These are phyloP conservation scores for Sarcophilus harrisii DNA, from an alignment of 2,797 vertebrate species.

Conservation along the genomic window DNA sequence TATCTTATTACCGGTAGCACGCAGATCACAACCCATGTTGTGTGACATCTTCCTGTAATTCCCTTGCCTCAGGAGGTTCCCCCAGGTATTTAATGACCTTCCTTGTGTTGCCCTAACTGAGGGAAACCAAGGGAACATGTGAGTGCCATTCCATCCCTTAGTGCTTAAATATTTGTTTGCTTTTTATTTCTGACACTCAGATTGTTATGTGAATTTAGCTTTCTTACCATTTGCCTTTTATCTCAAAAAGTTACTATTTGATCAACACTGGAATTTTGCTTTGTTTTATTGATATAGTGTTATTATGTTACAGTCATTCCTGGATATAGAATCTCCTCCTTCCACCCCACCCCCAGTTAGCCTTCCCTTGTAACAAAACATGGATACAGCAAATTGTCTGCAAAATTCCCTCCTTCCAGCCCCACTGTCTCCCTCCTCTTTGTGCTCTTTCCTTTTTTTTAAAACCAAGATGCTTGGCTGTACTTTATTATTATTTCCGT, in stretches of 20 bases:
- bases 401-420: background rate
- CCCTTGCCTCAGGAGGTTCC: background rate
- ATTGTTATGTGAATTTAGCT: background rate
- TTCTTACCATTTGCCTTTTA: too few relatives aligned
- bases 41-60: background rate
- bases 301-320: background rate
- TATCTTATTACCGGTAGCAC: background rate
- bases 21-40: background rate
- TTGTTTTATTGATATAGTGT: background rate
- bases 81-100: background rate
- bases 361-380: background rate
- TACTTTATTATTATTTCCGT: background rate
- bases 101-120: background rate
- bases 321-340: background rate
- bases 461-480: background rate
- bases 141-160: background rate
- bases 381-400: background rate
- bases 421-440: too few relatives aligned
- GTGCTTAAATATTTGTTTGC: background rate
- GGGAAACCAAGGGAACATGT: background rate
- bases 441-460: background rate
- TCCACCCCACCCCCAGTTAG: background rate
- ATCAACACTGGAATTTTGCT: background rate
- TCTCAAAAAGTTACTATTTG: background rate
- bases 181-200: background rate